A percentile compares a stretch with the other conserved stretches of the same genome.
These are phyloP conservation scores for Tribolium freemani DNA, from an alignment of 2,888 invertebrate species.

Conservation along the genomic window DNA sequence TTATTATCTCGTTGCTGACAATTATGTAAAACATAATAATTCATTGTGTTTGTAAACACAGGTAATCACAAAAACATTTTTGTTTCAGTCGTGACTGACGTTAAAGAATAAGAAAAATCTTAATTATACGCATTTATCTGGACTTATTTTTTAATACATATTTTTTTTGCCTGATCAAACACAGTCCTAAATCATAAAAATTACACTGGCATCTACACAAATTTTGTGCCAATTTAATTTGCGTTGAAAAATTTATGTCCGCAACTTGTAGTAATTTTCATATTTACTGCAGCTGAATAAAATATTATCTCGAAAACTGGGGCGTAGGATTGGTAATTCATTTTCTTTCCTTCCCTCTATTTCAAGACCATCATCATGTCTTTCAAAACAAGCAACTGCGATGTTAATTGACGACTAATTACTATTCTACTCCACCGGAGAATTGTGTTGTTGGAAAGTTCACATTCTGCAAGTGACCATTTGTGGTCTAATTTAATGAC, in stretches of 20 bases:
- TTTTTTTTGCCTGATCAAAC: too few relatives aligned
- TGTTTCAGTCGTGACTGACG: too few relatives aligned
- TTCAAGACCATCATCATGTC: background rate
- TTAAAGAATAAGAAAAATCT: too few relatives aligned
- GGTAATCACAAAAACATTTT: too few relatives aligned
- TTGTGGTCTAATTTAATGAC: conserved; percentile 2
- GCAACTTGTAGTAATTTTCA: background rate
- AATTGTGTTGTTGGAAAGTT: conserved; percentile 1
- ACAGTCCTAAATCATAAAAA: background rate
- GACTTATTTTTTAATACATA: too few relatives aligned
- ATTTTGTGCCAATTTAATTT: background rate
- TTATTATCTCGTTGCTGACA: too few relatives aligned
- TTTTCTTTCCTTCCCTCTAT: background rate
- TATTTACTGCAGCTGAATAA: background rate
- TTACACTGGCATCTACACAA: background rate
- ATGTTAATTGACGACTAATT: background rate
- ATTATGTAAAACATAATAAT: background rate
- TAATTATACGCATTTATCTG: too few relatives aligned
- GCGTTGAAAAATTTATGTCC: background rate
- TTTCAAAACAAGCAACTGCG: background rate
- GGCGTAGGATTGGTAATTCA: background rate
- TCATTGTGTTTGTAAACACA: background rate
- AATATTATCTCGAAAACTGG: background rate
- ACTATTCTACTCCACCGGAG: background rate
- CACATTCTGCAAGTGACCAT: conserved; percentile 6